A percentile compares a stretch with the other conserved stretches of the same genome.
Evolutionary conservation across 1,140 invertebrate species (phyloP).

Genomic region (Trachymyrmex septentrionalis): DNA sequence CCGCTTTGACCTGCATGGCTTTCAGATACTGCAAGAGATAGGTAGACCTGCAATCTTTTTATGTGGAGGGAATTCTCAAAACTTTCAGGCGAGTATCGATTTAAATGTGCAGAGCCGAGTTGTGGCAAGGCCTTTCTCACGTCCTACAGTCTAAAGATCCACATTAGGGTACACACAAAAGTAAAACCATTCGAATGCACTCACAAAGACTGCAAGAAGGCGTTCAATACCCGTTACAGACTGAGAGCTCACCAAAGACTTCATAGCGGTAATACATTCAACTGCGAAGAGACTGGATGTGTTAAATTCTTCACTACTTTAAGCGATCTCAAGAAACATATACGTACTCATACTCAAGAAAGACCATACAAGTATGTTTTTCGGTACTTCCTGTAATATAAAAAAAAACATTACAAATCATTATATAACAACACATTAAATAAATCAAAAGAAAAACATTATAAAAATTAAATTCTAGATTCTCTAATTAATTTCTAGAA

Average conservation of each 20-base stretch:
- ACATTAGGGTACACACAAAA: slow-evolving; percentile 97
- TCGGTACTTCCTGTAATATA: slow-evolving; percentile 59
- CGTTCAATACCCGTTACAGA: slow-evolving; percentile 98
- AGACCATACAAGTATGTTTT: slow-evolving; percentile 94
- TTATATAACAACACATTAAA: slow-evolving; percentile 29
- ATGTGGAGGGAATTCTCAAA: slow-evolving; percentile 79
- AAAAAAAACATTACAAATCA: slow-evolving; percentile 25
- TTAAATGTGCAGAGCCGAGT: slow-evolving; percentile 94
- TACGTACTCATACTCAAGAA: slow-evolving; percentile 96
- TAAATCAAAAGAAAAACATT: slow-evolving; percentile 9
- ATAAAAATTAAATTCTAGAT: too few species aligned
- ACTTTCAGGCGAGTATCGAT: slow-evolving; percentile 96
- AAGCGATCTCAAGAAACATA: slow-evolving; percentile 97
- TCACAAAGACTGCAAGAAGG: slow-evolving; percentile 94
- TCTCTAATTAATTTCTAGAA: neutral
- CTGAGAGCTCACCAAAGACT: slow-evolving; percentile 96
- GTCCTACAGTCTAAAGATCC: slow-evolving; percentile 98
- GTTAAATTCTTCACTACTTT: slow-evolving; percentile 97
- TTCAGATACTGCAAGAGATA: slow-evolving; percentile 79
- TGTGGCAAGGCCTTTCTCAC: slow-evolving; percentile 98
- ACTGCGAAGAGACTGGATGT: slow-evolving; percentile 94
- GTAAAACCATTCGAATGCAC: slow-evolving; percentile 95
- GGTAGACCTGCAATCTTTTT: slow-evolving; percentile 72
- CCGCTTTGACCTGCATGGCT: slow-evolving; percentile 82
- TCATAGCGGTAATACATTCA: slow-evolving; percentile 98